Percentiles rank a stretch among this genome's conserved stretches.
Conservation (phyloP, 1,140 invertebrate species). For the Drosophila virilis region DNA sequence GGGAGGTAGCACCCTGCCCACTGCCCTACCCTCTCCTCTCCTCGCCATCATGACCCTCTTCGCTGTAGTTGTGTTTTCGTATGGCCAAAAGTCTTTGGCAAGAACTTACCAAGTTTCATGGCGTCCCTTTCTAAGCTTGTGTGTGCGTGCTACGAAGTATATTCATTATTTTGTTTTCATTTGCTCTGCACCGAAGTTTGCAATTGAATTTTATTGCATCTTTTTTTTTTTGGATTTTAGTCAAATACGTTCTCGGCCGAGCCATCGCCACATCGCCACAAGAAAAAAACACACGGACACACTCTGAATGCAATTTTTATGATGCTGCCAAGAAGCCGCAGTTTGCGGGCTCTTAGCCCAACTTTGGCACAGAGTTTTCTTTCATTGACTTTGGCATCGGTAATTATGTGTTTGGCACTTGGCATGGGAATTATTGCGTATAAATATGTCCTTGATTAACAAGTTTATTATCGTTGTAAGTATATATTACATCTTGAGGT, state of each 20-base stretch:
- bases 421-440: not conserved
- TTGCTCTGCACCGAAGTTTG: constrained; percentile 59
- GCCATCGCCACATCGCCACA: not conserved
- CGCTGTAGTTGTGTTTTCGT: constrained; percentile 30
- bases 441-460: not conserved
- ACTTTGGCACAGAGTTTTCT: constrained; percentile 23
- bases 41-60: not conserved
- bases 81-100: constrained; percentile 56
- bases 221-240: constrained; percentile 69
- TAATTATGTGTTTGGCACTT: constrained; percentile 35
- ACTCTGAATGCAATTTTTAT: constrained; percentile 8
- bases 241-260: constrained; percentile 53
- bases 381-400: constrained; percentile 53
- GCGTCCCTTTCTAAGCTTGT: constrained; percentile 45
- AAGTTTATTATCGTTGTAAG: not conserved
- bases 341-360: constrained; percentile 22
- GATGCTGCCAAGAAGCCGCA: constrained; percentile 17
- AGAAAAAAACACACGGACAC: constrained; percentile 15
- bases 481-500: not conserved
- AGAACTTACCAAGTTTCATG: constrained; percentile 68
- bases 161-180: constrained; percentile 82
- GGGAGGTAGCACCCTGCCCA: not conserved
- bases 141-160: constrained; percentile 51
- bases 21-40: not conserved
- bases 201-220: constrained; percentile 80